A percentile compares a stretch with the other conserved stretches of the same genome.
phyloP scores from a whole-genome alignment of 2,113 vertebrate species.

The Oenanthe oenanthe region DNA sequence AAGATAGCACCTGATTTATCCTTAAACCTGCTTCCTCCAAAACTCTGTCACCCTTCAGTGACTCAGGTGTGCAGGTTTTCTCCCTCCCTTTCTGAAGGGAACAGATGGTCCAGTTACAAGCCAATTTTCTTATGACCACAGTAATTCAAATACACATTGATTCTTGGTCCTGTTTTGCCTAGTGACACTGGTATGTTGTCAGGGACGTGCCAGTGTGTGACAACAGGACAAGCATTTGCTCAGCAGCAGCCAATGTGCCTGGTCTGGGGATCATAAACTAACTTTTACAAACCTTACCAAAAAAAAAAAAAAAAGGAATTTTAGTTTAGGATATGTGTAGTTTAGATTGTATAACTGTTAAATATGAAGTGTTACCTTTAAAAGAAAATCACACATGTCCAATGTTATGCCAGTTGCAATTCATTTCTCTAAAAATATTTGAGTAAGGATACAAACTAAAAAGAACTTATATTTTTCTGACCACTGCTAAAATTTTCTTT shows the following conservation, averaged over 20 bases:
- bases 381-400: background rate
- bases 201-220: fast-evolving
- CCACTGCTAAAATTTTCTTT: background rate
- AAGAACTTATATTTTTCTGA: background rate
- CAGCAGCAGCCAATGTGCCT: background rate
- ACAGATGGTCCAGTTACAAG: background rate
- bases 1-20: background rate
- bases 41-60: background rate
- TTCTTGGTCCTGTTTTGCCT: background rate
- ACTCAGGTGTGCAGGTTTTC: background rate
- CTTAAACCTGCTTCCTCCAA: background rate
- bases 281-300: background rate
- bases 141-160: background rate
- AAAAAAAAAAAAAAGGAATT: background rate
- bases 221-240: background rate
- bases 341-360: background rate
- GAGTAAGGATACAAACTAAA: background rate
- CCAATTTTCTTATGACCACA: background rate
- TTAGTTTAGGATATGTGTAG: background rate
- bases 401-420: background rate
- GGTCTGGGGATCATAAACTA: background rate
- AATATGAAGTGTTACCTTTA: background rate
- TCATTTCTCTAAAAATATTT: background rate
- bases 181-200: background rate
- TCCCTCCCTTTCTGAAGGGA: background rate